These are phyloP conservation scores for Lordiphosa andalusiaca DNA, from an alignment of 2,888 invertebrate species.

Conservation along the genomic window DNA sequence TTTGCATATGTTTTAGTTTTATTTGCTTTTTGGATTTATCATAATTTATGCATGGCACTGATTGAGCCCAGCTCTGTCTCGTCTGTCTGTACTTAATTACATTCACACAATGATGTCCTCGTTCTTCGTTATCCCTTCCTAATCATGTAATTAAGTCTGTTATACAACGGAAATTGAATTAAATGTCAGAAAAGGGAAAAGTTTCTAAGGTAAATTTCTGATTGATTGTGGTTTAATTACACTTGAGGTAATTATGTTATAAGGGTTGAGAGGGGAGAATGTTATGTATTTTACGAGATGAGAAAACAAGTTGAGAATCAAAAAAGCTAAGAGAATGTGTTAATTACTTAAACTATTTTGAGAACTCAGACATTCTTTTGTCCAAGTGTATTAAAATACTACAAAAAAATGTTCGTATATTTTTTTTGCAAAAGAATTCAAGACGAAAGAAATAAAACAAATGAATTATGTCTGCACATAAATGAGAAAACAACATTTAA, in stretches of 20 bases:
- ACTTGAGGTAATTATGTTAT: constrained; percentile 43
- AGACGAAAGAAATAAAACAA: constrained; percentile 68
- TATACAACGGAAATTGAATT: constrained; percentile 43
- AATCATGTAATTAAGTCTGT: constrained; percentile 3
- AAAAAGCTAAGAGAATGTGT: too few species aligned
- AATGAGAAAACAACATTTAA: constrained; percentile 26
- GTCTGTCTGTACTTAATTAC: constrained; percentile 20
- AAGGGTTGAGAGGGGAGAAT: constrained; percentile 12
- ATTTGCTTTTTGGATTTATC: constrained; percentile 34
- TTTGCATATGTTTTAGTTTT: constrained; percentile 9
- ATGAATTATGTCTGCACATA: constrained; percentile 60
- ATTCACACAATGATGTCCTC: neutral
- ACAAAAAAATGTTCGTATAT: too few species aligned
- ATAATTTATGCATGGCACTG: constrained; percentile 32
- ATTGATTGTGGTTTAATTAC: constrained; percentile 67
- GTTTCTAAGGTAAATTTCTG: constrained; percentile 22
- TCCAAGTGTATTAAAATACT: too few species aligned
- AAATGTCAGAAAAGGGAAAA: constrained; percentile 30
- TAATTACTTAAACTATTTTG: too few species aligned
- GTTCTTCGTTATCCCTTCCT: neutral
- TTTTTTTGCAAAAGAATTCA: constrained; percentile 36
- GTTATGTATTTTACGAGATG: too few species aligned
- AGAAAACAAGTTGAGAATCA: neutral
- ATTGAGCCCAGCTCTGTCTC: neutral
- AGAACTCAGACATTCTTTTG: too few species aligned